Conservation (phyloP, 2,797 vertebrate species). For the Cichlasoma orientale region DNA sequence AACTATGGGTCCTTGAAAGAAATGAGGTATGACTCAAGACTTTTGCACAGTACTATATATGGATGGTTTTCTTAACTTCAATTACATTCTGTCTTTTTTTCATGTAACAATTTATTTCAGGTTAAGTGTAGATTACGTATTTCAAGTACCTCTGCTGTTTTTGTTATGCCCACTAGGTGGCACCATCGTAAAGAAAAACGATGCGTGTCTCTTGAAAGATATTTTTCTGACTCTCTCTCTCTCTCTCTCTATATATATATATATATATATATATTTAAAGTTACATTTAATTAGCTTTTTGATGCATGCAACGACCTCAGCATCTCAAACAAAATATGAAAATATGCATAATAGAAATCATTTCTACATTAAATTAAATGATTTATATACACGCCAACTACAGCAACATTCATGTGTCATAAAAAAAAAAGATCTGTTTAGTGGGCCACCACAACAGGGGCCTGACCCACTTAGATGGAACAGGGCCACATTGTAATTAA, state of each 20-base stretch:
- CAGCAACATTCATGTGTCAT: neutral
- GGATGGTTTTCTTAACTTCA: neutral
- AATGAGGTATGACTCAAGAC: too few species aligned
- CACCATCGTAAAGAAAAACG: slow-evolving; percentile 23
- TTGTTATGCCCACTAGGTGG: slow-evolving; percentile 46
- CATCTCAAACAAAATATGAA: neutral
- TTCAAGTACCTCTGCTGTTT: neutral
- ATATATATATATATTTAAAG: too few species aligned
- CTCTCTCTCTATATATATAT: too few species aligned
- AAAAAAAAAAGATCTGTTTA: neutral
- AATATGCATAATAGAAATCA: too few species aligned
- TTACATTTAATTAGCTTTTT: neutral
- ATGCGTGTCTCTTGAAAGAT: neutral
- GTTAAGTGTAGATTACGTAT: neutral
- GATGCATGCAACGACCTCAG: neutral
- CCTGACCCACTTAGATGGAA: neutral
- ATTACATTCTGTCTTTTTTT: neutral
- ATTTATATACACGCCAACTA: neutral
- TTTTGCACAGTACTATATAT: too few species aligned
- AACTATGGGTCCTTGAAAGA: too few species aligned
- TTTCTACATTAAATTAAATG: neutral
- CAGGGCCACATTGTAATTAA: neutral
- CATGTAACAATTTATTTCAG: neutral
- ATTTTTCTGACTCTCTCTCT: neutral
- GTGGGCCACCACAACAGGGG: neutral